Evolutionary conservation across 2,888 invertebrate species (phyloP), one percentile per base, ranked within the genome.

Genomic region (Cataglyphis rosenhaueri): DNA sequence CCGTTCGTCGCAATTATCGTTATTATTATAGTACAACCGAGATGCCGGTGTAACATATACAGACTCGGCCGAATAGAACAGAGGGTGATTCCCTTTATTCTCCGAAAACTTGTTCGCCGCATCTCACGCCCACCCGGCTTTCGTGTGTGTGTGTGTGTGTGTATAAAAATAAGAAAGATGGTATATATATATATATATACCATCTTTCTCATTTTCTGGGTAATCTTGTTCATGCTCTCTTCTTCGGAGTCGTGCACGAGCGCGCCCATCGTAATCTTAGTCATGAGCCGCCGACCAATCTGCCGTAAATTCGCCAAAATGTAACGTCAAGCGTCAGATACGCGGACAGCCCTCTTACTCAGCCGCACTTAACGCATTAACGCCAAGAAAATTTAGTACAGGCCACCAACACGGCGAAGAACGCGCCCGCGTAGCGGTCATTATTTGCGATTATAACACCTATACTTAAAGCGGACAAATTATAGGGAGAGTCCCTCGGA

Each of bases 381-480:
- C 78, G 78, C 78, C 71, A 59, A 61, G 59, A 59, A 79, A 59
- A 71, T 71, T 79, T 79, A 79, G 71, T 59, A 25, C 44, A 35
- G 78, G 61, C 78, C 21, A 71, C 71, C 21, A 61, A 32, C 59
- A 32, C 25, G 66, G 18, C 57, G 78, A 59, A 70, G 70, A 68
- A 76, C 21, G 61, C 32, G 38, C 25, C 18, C 66, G 48, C 57
- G 59, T 55, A 21, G 35, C 35, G 59, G 71, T 48, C 59, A 79
- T 79, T 79, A 79, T 79, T 79, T 59, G 78, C 71, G 78, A 79
- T 71, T 79, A 79, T 61, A 79, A 71, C 71, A 79, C 71, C 78
- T 79, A 57, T 71, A 79, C 78, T 79, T 79, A 71, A 71, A 61
- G 71, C 71, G 35, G 25, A 79, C 44, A 71, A 79, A 79, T 79